These are phyloP conservation scores for Luffia ferchaultella DNA, from an alignment of 2,888 invertebrate species.

Conservation along the genomic window DNA sequence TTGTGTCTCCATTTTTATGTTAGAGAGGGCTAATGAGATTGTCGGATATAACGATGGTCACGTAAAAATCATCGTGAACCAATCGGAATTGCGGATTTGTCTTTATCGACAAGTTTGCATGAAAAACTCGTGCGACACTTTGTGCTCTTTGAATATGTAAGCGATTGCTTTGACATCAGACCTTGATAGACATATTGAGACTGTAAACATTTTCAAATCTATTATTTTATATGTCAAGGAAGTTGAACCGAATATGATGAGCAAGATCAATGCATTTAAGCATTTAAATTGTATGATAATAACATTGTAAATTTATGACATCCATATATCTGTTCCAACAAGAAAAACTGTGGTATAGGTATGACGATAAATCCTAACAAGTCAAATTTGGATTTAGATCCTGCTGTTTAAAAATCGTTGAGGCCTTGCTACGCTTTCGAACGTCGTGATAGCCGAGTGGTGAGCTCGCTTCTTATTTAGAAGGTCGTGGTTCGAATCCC, in stretches of 20 bases:
- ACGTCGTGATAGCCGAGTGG: too few species aligned
- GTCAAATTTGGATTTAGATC: too few species aligned
- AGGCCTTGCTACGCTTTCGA: too few species aligned
- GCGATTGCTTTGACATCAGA: not conserved
- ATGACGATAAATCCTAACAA: too few species aligned
- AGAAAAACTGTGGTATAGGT: too few species aligned
- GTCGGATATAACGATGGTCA: not conserved
- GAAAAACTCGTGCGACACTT: not conserved
- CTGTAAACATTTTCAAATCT: not conserved
- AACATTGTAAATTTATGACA: too few species aligned
- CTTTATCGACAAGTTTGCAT: not conserved
- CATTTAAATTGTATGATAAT: too few species aligned
- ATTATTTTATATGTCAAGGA: not conserved
- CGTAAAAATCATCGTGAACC: not conserved
- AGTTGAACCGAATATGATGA: not conserved
- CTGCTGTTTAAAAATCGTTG: too few species aligned
- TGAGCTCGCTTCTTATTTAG: too few species aligned
- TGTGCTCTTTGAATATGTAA: not conserved
- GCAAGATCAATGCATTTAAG: too few species aligned
- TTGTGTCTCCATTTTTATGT: not conserved
- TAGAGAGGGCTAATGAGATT: not conserved
- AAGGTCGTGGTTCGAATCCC: too few species aligned
- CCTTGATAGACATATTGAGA: not conserved
- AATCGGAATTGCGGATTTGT: not conserved
- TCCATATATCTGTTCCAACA: too few species aligned